A percentile compares a stretch with the other conserved stretches of the same genome.
Conservation (phyloP, 2,888 invertebrate species). For the Agriopis leucophaearia region DNA sequence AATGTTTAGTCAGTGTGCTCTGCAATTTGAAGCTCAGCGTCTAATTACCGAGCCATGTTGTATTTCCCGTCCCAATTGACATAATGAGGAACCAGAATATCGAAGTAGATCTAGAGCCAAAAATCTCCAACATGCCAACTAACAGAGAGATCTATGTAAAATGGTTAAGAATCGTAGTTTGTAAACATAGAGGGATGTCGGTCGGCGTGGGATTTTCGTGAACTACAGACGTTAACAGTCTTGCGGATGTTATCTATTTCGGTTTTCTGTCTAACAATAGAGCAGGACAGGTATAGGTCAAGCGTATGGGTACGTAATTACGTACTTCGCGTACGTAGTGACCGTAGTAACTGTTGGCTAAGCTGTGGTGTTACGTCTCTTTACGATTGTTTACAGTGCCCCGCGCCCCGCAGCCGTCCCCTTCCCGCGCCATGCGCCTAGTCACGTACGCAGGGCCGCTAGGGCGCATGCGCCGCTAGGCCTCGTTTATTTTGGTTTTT, state of each 20-base stretch:
- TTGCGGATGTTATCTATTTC: constrained; percentile 38
- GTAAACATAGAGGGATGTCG: constrained; percentile 66
- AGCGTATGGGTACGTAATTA: constrained; percentile 29
- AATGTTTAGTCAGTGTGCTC: constrained; percentile 17
- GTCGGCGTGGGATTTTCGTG: constrained; percentile 62
- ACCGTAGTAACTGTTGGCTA: neutral
- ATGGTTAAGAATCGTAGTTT: constrained; percentile 56
- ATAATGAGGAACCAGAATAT: constrained; percentile 26
- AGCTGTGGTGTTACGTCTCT: constrained; percentile 20
- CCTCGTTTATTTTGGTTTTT: constrained; percentile 71
- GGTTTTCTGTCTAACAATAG: constrained; percentile 23
- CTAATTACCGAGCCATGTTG: constrained; percentile 31
- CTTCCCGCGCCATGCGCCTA: constrained; percentile 69
- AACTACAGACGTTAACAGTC: constrained; percentile 20
- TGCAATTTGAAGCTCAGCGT: constrained; percentile 25
- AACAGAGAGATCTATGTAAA: constrained; percentile 41
- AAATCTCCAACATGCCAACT: constrained; percentile 20
- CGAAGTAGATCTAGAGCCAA: constrained; percentile 19
- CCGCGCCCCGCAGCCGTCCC: constrained; percentile 47
- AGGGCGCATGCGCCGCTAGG: constrained; percentile 71
- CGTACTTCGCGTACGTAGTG: constrained; percentile 18
- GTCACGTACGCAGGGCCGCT: constrained; percentile 79
- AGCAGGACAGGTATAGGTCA: constrained; percentile 30
- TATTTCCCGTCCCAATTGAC: constrained; percentile 30
- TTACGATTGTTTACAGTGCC: constrained; percentile 69